Evolutionary conservation across 2,888 invertebrate genomes (phyloP).

Genomic region (Cephalotes varians): DNA sequence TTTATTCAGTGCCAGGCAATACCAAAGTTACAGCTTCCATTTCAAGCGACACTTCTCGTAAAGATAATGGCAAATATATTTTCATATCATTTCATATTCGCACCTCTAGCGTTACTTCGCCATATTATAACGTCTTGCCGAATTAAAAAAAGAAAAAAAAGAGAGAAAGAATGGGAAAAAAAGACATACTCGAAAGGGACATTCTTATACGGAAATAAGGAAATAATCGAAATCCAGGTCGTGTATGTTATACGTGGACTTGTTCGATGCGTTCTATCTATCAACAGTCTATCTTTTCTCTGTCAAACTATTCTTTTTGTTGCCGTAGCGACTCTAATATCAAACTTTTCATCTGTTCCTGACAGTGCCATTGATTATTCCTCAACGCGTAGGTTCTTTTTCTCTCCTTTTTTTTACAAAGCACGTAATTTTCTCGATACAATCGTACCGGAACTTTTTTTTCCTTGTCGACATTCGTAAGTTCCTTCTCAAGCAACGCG

Average conservation of each 20-base stretch:
- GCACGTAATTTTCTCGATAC: slow-evolving; percentile 54
- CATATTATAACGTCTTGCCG: slow-evolving; percentile 36
- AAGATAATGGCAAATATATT: slow-evolving; percentile 48
- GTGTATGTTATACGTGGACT: slow-evolving; percentile 51
- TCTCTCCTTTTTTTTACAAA: slow-evolving; percentile 28
- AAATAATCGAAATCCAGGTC: slow-evolving; percentile 60
- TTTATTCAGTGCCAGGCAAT: slow-evolving; percentile 46
- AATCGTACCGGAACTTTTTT: slow-evolving; percentile 28
- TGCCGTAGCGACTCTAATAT: slow-evolving; percentile 62
- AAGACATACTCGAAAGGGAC: not conserved
- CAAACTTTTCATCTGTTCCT: slow-evolving; percentile 66
- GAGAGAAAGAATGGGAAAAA: not conserved
- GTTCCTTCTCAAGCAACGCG: slow-evolving; percentile 1
- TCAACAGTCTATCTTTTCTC: slow-evolving; percentile 53
- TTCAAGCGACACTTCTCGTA: slow-evolving; percentile 31
- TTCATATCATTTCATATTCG: slow-evolving; percentile 49
- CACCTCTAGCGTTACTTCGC: slow-evolving; percentile 20
- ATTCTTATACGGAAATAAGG: slow-evolving; percentile 14
- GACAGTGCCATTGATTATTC: slow-evolving; percentile 63
- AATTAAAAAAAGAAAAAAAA: not conserved
- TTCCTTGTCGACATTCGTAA: slow-evolving; percentile 3
- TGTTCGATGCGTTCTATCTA: slow-evolving; percentile 53
- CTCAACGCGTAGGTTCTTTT: slow-evolving; percentile 22
- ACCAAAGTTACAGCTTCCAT: slow-evolving; percentile 28
- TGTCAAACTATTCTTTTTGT: slow-evolving; percentile 62